A percentile compares a stretch with the other conserved stretches of the same genome.
These are phyloP conservation scores for Clamator glandarius DNA, from an alignment of 2,797 vertebrate genomes.

Conservation along the genomic window DNA sequence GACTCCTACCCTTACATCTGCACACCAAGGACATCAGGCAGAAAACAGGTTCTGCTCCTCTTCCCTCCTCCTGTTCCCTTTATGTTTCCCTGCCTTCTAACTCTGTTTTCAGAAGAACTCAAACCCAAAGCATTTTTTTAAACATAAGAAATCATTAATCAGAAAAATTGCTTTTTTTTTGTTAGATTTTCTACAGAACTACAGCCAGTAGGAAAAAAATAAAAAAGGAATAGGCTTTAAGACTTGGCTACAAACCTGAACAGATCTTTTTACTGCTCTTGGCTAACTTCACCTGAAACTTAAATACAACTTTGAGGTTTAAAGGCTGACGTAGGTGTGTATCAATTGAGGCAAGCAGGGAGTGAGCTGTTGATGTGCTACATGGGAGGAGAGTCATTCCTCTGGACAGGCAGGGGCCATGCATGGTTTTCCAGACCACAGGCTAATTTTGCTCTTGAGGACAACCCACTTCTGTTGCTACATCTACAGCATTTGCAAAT, in stretches of 20 bases:
- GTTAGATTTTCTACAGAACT: background rate
- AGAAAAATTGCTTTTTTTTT: background rate
- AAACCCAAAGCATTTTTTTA: conserved; percentile 21
- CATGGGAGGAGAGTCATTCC: background rate
- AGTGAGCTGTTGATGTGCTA: background rate
- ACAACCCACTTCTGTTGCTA: background rate
- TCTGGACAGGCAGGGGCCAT: background rate
- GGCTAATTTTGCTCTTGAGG: background rate
- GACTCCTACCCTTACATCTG: too few species aligned
- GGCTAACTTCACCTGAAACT: background rate
- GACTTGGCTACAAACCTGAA: background rate
- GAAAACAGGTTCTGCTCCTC: background rate
- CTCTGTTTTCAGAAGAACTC: conserved; percentile 18
- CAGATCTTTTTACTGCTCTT: background rate
- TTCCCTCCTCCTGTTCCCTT: background rate
- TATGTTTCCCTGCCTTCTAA: background rate
- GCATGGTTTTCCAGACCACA: background rate
- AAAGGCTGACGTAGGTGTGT: background rate
- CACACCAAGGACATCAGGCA: background rate
- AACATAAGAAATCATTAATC: conserved; percentile 9
- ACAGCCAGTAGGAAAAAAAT: background rate
- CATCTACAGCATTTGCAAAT: background rate
- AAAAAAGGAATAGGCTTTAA: background rate
- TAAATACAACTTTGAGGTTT: background rate
- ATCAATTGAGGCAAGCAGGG: background rate